Percentiles rank a stretch among this genome's conserved stretches.
Conservation (phyloP, 1,140 invertebrate species). For the Papilio polytes region DNA sequence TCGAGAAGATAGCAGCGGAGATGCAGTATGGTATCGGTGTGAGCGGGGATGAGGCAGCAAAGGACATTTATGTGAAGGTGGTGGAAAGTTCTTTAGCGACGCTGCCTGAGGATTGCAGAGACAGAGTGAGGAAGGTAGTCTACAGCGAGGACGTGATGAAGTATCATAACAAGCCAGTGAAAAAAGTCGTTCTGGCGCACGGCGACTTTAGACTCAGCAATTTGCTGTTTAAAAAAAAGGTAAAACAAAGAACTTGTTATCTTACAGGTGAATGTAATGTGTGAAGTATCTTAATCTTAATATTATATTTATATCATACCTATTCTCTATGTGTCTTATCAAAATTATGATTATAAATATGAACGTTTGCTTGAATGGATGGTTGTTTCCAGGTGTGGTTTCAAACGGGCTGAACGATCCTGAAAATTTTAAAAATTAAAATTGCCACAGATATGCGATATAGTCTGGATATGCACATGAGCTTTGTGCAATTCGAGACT, state of each 20-base stretch:
- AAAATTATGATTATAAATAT: no score
- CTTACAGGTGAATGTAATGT: not conserved
- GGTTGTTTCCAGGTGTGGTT: no score
- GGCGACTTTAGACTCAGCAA: conserved; percentile 70
- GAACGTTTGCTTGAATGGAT: no score
- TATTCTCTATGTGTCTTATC: no score
- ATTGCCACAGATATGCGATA: no score
- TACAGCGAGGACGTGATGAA: conserved; percentile 20
- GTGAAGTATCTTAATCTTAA: not conserved
- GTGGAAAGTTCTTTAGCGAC: conserved; percentile 12
- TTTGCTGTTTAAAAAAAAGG: conserved; percentile 56
- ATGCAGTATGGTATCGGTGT: conserved; percentile 41
- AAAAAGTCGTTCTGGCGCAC: conserved; percentile 55
- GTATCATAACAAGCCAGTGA: conserved; percentile 46
- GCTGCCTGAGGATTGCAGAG: conserved; percentile 46
- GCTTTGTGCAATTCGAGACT: no score
- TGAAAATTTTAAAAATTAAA: no score
- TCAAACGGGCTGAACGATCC: no score
- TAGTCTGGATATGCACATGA: no score
- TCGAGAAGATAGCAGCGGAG: conserved; percentile 44
- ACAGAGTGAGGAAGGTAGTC: conserved; percentile 46
- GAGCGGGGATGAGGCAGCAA: conserved; percentile 28
- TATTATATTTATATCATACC: no score
- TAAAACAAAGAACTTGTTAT: conserved; percentile 38
- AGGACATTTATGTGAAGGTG: conserved; percentile 34